Evolutionary conservation across 2,797 vertebrate genomes (phyloP), one percentile per base, ranked within the genome.

Genomic region (Darevskia nairensis): DNA sequence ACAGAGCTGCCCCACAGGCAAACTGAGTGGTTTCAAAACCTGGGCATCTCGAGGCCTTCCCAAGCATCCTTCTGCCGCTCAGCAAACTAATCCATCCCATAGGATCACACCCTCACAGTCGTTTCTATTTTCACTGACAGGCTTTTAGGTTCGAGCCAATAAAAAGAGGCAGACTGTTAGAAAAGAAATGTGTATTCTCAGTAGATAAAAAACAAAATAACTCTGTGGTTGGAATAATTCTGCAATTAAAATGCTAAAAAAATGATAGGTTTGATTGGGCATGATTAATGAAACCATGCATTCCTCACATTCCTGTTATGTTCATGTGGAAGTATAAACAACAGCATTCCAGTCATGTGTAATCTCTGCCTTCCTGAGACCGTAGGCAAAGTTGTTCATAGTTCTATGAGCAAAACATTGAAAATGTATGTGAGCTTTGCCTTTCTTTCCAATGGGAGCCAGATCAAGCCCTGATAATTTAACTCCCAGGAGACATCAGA

Each of bases 281-380:
- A 39, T 85, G 88, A 89, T 86, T 55, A 76, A 50, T 89, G 84
- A 68, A 82, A 75, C 55, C 72, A 21, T 80, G 44, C 88, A 89
- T 89, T 89, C 88, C 61, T 81, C 29, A 59, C 78, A 81, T 89
- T 81, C 78, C 27, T 89, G 32, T n/a, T 66, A 85, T 81, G 81
- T 81, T 89, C 44, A 50, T 86, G 71, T 81, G 78, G 71, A 85
- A 81, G 32, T 88, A 83, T 88, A 88, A 89, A 89, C 79, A 89
- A 77, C 27, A 25, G 23, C 88, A 89, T 89, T 86, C 88, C 71
- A 39, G 55, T n/a, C 44, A 81, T 89, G 71, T 72, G 84, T 86
- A 50, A 81, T 82, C 59, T 46, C 27, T 44, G 66, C 75, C 55
- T 85, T 55, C 41, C 61, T 66, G 35, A 68, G 44, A 68, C 61